Evolutionary conservation across 2,797 vertebrate species (phyloP).

Genomic region (Caiman crocodilus): DNA sequence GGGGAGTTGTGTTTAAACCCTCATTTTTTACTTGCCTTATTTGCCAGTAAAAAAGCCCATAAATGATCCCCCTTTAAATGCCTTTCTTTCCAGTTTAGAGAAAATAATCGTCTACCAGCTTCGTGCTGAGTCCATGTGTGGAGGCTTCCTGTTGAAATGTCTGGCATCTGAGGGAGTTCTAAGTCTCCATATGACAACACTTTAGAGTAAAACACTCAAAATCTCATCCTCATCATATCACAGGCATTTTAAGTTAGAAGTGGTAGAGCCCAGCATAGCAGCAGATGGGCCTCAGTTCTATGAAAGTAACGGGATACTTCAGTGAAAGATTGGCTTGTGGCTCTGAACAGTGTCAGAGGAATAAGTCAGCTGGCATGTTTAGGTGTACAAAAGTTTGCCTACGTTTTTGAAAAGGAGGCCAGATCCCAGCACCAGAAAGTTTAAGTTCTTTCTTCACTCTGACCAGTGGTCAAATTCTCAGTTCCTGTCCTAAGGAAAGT

Average conservation of each 20-base stretch:
- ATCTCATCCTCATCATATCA: background rate
- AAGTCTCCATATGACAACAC: rapidly evolving
- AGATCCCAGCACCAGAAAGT: background rate
- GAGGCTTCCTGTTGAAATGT: background rate
- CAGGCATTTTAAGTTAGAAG: rapidly evolving
- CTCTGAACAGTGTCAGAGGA: rapidly evolving
- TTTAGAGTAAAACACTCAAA: rapidly evolving
- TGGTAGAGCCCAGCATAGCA: rapidly evolving
- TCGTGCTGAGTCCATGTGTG: background rate
- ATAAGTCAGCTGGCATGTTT: rapidly evolving
- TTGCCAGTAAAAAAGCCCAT: background rate
- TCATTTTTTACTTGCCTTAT: background rate
- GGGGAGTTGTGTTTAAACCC: background rate
- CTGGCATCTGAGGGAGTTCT: rapidly evolving
- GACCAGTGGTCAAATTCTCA: background rate
- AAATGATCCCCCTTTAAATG: background rate
- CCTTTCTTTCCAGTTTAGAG: background rate
- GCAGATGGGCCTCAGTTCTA: rapidly evolving
- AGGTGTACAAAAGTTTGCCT: background rate
- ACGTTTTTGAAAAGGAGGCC: background rate
- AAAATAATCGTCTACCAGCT: background rate
- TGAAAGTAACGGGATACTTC: background rate
- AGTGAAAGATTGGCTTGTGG: rapidly evolving
- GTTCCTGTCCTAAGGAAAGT: background rate
- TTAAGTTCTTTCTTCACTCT: background rate